Base-by-base conservation (phyloP, 2,888 invertebrate species). In the Augiades crinisus region DNA sequence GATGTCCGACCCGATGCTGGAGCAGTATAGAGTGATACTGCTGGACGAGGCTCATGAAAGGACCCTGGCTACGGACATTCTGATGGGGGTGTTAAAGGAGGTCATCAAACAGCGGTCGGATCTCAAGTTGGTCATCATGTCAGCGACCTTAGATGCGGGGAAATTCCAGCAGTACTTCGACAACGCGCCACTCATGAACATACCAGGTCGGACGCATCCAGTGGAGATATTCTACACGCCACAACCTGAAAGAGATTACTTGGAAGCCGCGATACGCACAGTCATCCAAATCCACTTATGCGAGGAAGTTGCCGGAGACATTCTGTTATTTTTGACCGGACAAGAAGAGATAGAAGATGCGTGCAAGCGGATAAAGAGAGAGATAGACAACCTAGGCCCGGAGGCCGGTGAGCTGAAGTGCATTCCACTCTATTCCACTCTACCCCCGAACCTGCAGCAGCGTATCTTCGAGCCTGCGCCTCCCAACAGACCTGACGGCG, bases 101-200 rank as follows among this genome's bases (percentile, higher is more conserved):
- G 98, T 99, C 0, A 96, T 96, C 5, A 96, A 95, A 38, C 98
- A 99, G 67, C 91, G 99, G 16, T 84, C 92, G 0, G 99, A 99
- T 79, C 90, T 99, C 51, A 99, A 99, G 81, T 91, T 99, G 51
- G 98, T 99, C 56, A 96, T 99, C 68, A 99, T 99, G 99, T 98
- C 98, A 56, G 99, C 99, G 0, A 99, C 99, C 0, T 88, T 99
- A 21, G 99, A 99, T 81, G 99, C 99, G 38, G 99, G 99, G 3
- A 99, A 99, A 81, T 99, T 99, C 82, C 99, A 99, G 90, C 95
- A 96, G 76, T 99, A 99, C 79, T 99, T 99, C 76, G 99, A 98
- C 67, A 96, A 98, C 76, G 99, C 99, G 0, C 99, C 99, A 0
- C 82, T 99, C 27, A 98, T 99, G 97, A 98, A 97, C 68, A 99